Evolutionary conservation across 2,888 invertebrate genomes (phyloP).

Genomic region (Alloplasta piceator): DNA sequence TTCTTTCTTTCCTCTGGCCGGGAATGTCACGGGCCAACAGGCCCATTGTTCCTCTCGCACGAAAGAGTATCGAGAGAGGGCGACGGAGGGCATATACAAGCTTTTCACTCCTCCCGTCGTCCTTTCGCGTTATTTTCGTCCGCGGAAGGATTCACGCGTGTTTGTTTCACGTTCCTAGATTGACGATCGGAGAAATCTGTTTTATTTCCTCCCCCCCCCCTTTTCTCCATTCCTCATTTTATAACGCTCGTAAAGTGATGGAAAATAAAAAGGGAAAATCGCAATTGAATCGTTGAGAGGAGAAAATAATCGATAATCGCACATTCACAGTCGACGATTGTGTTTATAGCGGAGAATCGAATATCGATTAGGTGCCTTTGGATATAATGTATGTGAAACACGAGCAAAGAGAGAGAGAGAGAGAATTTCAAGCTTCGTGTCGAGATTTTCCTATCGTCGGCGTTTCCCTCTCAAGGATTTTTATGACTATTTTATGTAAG

Average conservation of each 20-base stretch:
- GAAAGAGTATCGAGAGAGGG: constrained; percentile 51
- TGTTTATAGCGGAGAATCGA: constrained; percentile 27
- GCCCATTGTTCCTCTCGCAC: constrained; percentile 73
- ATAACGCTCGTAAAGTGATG: constrained; percentile 26
- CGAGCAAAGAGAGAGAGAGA: constrained; percentile 21
- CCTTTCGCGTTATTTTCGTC: constrained; percentile 43
- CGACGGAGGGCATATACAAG: constrained; percentile 24
- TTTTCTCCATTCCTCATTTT: neutral
- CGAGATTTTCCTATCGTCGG: constrained; percentile 36
- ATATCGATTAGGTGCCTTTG: constrained; percentile 32
- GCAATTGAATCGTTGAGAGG: neutral
- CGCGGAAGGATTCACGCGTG: constrained; percentile 45
- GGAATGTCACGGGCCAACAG: constrained; percentile 74
- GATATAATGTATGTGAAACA: constrained; percentile 27
- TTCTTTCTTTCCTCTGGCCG: constrained; percentile 58
- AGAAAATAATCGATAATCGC: neutral
- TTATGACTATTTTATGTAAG: constrained; percentile 54
- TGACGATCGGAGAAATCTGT: constrained; percentile 17
- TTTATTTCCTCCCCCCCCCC: constrained; percentile 26
- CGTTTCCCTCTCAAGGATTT: constrained; percentile 27
- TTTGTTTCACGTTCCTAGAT: constrained; percentile 42
- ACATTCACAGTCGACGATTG: constrained; percentile 23
- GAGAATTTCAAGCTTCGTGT: constrained; percentile 5
- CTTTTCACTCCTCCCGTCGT: constrained; percentile 44
- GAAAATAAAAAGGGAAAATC: neutral